Evolutionary conservation across 2,113 vertebrate genomes (phyloP).

Genomic region (Elgaria multicarinata): DNA sequence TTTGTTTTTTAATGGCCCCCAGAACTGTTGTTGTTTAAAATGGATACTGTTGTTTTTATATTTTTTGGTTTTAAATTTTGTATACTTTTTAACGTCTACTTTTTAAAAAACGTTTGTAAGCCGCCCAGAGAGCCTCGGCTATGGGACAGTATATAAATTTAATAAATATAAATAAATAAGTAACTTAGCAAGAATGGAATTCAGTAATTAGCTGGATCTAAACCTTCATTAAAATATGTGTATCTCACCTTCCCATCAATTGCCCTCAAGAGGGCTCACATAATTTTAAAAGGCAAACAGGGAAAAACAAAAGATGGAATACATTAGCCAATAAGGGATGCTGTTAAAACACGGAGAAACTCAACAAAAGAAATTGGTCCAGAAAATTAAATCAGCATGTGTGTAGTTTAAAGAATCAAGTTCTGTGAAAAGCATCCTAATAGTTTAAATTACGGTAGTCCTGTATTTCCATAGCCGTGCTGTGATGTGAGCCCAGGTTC

Average conservation of each 20-base stretch:
- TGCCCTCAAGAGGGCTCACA: background rate
- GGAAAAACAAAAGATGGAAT: background rate
- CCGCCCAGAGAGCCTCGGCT: no score
- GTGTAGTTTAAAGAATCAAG: background rate
- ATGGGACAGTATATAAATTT: no score
- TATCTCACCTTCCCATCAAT: background rate
- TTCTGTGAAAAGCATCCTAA: background rate
- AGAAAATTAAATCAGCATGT: background rate
- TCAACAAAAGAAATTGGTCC: background rate
- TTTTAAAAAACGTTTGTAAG: no score
- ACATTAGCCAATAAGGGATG: background rate
- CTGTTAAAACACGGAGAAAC: background rate
- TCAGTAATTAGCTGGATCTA: background rate
- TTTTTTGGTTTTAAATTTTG: no score
- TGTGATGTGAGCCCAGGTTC: background rate
- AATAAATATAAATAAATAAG: no score
- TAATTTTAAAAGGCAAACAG: background rate
- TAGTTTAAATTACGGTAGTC: background rate
- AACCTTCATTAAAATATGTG: background rate
- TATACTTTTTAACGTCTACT: no score
- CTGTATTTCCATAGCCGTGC: background rate
- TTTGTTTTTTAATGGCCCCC: no score
- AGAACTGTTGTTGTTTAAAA: no score
- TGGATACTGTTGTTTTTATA: no score
- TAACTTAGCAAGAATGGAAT: no score